Percentiles rank a stretch among this genome's conserved stretches.
Conservation (phyloP, 2,888 invertebrate species). For the Eucriotettix oculatus region DNA sequence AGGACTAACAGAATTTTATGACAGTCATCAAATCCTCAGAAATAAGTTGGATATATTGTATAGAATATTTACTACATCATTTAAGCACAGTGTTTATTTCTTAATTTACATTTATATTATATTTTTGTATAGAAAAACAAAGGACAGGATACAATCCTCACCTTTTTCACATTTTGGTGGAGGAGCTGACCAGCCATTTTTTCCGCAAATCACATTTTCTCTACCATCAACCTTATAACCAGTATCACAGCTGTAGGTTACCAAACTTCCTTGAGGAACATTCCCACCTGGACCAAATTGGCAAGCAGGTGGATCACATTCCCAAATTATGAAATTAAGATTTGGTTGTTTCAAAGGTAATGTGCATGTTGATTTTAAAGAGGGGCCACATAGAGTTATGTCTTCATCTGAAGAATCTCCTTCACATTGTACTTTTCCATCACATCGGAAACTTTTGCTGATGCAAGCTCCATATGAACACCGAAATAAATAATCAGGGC, state of each 20-base stretch:
- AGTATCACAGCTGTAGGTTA: constrained; percentile 17
- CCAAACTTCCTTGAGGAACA: background rate
- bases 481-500: constrained; percentile 36
- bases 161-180: constrained; percentile 11
- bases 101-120: too few relatives aligned
- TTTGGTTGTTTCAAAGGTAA: constrained; percentile 16
- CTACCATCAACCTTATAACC: constrained; percentile 17
- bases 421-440: constrained; percentile 28
- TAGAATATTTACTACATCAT: too few relatives aligned
- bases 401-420: constrained; percentile 33
- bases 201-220: constrained; percentile 16
- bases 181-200: constrained; percentile 16
- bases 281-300: constrained; percentile 15
- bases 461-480: constrained; percentile 46
- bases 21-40: too few relatives aligned
- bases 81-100: too few relatives aligned
- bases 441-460: constrained; percentile 36
- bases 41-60: too few relatives aligned
- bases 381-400: background rate
- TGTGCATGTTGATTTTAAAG: constrained; percentile 5
- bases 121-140: too few relatives aligned
- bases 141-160: background rate
- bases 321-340: constrained; percentile 16
- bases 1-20: too few relatives aligned
- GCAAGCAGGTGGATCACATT: constrained; percentile 16